These are phyloP conservation scores for Sarcophaga rosellei DNA, from an alignment of 2,888 invertebrate genomes.

Conservation along the genomic window DNA sequence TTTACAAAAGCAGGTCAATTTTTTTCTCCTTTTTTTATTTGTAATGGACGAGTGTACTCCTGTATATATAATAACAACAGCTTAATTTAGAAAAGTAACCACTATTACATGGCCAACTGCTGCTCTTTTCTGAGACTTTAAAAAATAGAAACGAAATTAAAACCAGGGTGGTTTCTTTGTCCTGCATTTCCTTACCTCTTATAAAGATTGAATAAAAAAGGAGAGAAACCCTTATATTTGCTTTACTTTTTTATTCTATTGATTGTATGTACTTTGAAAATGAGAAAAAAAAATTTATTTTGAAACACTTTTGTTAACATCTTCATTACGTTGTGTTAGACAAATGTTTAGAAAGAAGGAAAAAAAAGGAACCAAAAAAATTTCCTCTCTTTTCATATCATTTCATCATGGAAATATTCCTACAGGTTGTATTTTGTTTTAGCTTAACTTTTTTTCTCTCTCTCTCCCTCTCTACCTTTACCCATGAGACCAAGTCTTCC, in stretches of 20 bases:
- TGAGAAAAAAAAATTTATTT: background rate
- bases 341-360: slow-evolving; percentile 33
- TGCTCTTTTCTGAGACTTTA: background rate
- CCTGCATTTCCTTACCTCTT: no score
- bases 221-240: slow-evolving; percentile 30
- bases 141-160: background rate
- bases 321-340: slow-evolving; percentile 62
- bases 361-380: slow-evolving; percentile 9
- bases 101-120: background rate
- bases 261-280: slow-evolving; percentile 19
- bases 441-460: slow-evolving; percentile 1
- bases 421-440: slow-evolving; percentile 57
- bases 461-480: slow-evolving; percentile 18
- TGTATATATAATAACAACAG: no score
- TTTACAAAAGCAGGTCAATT: no score
- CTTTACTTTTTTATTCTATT: background rate
- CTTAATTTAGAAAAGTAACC: background rate
- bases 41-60: no score
- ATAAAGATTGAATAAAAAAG: background rate
- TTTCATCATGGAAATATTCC: slow-evolving; percentile 43
- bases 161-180: slow-evolving; percentile 4
- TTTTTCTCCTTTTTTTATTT: no score
- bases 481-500: slow-evolving; percentile 57
- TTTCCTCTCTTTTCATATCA: background rate
- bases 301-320: slow-evolving; percentile 59